phyloP scores from a whole-genome alignment of 2,888 invertebrate genomes.

The Sympetrum striolatum region DNA sequence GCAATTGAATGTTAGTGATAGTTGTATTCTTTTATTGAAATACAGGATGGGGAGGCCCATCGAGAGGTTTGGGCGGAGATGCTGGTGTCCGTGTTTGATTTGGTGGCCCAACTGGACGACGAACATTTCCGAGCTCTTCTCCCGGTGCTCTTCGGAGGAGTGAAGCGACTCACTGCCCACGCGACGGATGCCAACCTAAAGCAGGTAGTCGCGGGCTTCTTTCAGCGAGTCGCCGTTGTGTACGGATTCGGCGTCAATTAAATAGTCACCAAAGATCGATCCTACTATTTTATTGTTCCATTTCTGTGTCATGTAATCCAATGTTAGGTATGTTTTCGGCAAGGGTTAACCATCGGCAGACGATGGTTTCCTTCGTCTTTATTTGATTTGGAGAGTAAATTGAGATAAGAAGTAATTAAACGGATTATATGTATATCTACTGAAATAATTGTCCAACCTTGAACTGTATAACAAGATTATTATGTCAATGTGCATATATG shows the following conservation, averaged over 20 bases:
- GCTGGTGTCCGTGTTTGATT: conserved; percentile 83
- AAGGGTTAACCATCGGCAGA: too few relatives aligned
- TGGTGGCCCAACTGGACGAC: conserved; percentile 63
- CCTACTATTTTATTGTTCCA: too few relatives aligned
- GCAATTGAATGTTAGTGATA: too few relatives aligned
- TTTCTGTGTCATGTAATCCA: background rate
- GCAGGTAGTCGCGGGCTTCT: conserved; percentile 64
- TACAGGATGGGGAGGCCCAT: conserved; percentile 84
- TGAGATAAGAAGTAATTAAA: too few relatives aligned
- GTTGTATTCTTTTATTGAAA: background rate
- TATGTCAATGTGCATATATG: too few relatives aligned
- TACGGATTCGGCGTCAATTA: conserved; percentile 57
- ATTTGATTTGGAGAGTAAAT: background rate
- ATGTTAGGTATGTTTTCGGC: background rate
- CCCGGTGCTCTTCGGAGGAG: conserved; percentile 66
- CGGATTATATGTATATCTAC: too few relatives aligned
- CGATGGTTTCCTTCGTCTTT: background rate
- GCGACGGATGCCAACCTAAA: conserved; percentile 64
- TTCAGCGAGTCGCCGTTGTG: conserved; percentile 62
- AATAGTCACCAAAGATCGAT: background rate
- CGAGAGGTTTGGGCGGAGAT: conserved; percentile 85
- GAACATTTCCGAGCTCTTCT: conserved; percentile 63
- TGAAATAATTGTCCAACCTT: too few relatives aligned
- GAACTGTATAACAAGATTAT: too few relatives aligned
- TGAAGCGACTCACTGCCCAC: conserved; percentile 65